phyloP scores from a whole-genome alignment of 2,113 vertebrate species.

The Neofelis nebulosa region DNA sequence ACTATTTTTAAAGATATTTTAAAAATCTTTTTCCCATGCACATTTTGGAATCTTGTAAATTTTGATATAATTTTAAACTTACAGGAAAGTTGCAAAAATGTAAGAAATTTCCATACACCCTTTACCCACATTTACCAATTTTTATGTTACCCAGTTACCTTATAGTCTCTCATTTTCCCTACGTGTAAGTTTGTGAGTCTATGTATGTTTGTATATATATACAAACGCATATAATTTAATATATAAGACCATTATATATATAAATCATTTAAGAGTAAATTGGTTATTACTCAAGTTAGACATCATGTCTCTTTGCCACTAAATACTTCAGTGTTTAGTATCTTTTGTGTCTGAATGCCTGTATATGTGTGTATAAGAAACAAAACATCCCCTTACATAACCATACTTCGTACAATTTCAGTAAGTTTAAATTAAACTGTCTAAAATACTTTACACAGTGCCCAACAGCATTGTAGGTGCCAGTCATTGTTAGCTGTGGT shows the following conservation, averaged over 20 bases:
- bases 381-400: not conserved
- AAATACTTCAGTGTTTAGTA: not conserved
- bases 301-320: not conserved
- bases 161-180: not conserved
- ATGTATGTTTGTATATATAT: not conserved
- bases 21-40: not conserved
- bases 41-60: not conserved
- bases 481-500: not conserved
- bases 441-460: not conserved
- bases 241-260: not conserved
- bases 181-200: not conserved
- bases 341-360: not conserved
- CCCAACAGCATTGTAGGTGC: not conserved
- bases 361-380: not conserved
- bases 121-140: not conserved
- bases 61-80: not conserved
- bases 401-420: not conserved
- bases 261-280: not conserved
- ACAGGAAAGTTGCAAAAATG: not conserved
- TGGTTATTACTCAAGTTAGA: not conserved
- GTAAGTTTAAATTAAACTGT: not conserved
- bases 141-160: not conserved
- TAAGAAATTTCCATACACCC: not conserved
- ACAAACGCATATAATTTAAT: not conserved
- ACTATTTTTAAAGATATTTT: not conserved